Evolutionary conservation across 2,888 invertebrate species (phyloP), one percentile per base, ranked within the genome.

Genomic region (Andricus curvator): DNA sequence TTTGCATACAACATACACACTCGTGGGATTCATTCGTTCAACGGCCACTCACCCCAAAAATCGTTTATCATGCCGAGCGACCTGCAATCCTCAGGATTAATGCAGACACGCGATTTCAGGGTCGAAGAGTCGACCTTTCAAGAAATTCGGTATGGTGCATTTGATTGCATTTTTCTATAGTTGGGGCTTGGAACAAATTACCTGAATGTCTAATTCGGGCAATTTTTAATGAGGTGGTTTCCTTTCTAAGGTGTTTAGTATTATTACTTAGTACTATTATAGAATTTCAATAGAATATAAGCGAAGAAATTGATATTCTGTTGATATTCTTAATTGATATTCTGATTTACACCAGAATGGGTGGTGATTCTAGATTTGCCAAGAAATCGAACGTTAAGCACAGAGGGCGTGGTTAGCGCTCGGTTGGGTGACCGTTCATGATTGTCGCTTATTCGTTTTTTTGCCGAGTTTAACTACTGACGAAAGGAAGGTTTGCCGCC

Each of bases 1-100:
- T 56, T 51, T 74, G 51, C 48, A 51, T 74, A 74, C 51, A 74
- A 20, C 48, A 51, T 25, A 17, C 5, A 33, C 33, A 56, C 48
- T 22, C 17, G 25, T 67, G 67, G 67, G 22, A 48, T 74, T 51
- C 56, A 29, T 74, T 51, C 56, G 33, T 60, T 74, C 51, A 33
- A 74, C 33, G 74, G 22, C 33, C 74, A 74, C 56, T 74, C 74
- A 74, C 37, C 74, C 33, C 51, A 74, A 74, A 74, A 74, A 56
- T 33, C 74, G 74, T 74, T 74, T 37, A 74, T 74, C 74, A 74
- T 33, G n/a, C 22, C 56, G 33, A 60, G 33, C 74, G 37, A 74
- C 56, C n/a, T 74, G 56, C 37, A 60, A 9, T 60, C 56, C n/a
- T 74, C 56, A 33, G 41, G 74, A 74, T 74, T 74, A 74, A 37